These are phyloP conservation scores for Cydia splendana DNA, from an alignment of 1,140 invertebrate species.

Conservation along the genomic window DNA sequence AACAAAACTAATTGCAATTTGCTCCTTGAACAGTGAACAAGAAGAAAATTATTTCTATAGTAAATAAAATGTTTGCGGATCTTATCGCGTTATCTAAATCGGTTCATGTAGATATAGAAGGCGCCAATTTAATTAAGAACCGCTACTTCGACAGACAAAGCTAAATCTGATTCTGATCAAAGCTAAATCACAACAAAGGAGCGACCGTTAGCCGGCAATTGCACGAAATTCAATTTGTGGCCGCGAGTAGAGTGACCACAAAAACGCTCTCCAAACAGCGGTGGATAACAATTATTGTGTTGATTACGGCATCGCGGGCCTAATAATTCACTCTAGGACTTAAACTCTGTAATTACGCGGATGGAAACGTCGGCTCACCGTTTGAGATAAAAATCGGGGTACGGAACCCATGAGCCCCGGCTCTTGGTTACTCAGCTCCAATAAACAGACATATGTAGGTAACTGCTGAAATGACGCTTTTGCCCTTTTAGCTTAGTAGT, in stretches of 20 bases:
- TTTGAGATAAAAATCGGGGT: slow-evolving; percentile 73
- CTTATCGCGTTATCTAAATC: not conserved
- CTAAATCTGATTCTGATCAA: slow-evolving; percentile 21
- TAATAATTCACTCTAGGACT: slow-evolving; percentile 75
- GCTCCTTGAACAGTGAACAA: too few relatives aligned
- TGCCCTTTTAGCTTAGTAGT: too few relatives aligned
- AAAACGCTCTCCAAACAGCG: slow-evolving; percentile 61
- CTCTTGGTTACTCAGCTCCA: slow-evolving; percentile 19
- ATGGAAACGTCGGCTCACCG: slow-evolving; percentile 74
- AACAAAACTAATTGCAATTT: too few relatives aligned
- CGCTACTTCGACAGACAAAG: slow-evolving; percentile 20
- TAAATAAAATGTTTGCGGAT: not conserved
- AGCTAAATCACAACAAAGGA: slow-evolving; percentile 38
- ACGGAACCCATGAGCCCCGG: slow-evolving; percentile 23
- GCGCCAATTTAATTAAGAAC: slow-evolving; percentile 7
- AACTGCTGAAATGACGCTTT: not conserved
- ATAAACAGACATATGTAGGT: not conserved
- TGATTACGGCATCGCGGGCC: slow-evolving; percentile 69
- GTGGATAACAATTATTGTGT: slow-evolving; percentile 73
- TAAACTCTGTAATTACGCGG: slow-evolving; percentile 77
- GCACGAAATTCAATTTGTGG: slow-evolving; percentile 66
- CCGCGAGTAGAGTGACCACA: slow-evolving; percentile 51
- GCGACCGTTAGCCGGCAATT: slow-evolving; percentile 47
- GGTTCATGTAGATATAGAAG: not conserved
- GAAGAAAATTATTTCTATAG: not conserved